Base-by-base conservation (phyloP, 2,797 vertebrate species). In the Menidia menidia region DNA sequence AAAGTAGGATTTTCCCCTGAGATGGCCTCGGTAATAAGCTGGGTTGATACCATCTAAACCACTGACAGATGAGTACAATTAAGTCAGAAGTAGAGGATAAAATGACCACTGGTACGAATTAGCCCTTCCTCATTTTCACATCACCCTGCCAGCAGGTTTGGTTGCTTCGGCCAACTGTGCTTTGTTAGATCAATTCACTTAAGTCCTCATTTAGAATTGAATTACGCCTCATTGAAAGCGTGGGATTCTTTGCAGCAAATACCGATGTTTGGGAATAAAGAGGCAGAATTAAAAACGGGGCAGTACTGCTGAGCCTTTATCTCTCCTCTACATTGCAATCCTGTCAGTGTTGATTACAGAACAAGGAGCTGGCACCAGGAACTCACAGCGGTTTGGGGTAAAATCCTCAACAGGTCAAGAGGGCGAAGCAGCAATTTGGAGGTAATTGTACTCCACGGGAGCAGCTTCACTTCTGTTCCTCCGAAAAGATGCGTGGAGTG, bases 311-410 rank as follows among this genome's bases (percentile, higher is more conserved):
- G 43, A 67, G 68, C 55, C 33, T 79, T 65, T 69, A 60, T 82
- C 67, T 50, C 30, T 1, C 4, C 61, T 32, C 14, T 6, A 4
- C 45, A 61, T 69, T 55, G 2, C 78, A 71, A 73, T 76, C 71
- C 66, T 19, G 11, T 63, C 54, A 3, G 32, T 16, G 8, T 41
- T 67, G 71, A 81, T 61, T 79, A 61, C 5, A 12, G 73, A 39
- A 69, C 32, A 5, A 47, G 52, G 6, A 25, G 16, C 13, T 9
- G 48, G 25, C 33, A n/a, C 2, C 0, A 3, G 30, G 55, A 56
- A 92, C 92, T 92, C 86, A 91, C 91, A 83, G 91, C 77, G 69
- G 83, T 74, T 86, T 88, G 63, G 68, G 80, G 81, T 82, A 69
- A 90, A 89, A 86, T 89, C 88, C 82, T 77, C 55, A 31, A 50